Evolutionary conservation across 2,888 invertebrate species (phyloP), one percentile per base, ranked within the genome.

Genomic region (Drosophila greeni): DNA sequence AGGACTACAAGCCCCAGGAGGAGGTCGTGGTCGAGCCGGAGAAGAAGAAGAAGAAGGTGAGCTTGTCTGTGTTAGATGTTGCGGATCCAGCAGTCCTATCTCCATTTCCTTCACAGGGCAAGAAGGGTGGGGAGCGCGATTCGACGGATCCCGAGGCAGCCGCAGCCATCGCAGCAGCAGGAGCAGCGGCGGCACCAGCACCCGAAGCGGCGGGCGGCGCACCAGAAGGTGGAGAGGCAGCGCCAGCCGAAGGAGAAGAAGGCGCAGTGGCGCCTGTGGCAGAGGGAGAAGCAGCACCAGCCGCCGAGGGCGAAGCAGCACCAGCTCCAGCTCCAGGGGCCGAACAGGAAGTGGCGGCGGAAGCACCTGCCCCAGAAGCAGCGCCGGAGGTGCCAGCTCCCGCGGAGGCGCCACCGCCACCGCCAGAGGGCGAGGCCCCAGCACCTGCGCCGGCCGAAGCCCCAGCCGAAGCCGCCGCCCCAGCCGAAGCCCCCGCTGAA

Each of bases 1-100:
- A 82, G 23, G 71, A 75, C 8, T 86, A 85, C 48, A 91, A 91
- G 71, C 90, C 89, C 43, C 90, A 91, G 49, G 89, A 88, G 43
- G 86, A 87, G 36, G 81, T 64, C 0, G 33, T 39, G 0, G 75
- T 69, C 53, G 67, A 61, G 23, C 62, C 59, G 14, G 53, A 48
- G 14, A 70, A 69, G 53, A 57, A 60, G 78, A 75, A 9, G 12
- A 49, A 24, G 6, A 66, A 26, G 88, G 90, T 90, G 72, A 24
- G 43, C 8, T 16, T n/a, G 4, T 7, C 3, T 11, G 8, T 26
- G 6, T 8, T 9, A 2, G 16, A n/a, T 2, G 12, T 12, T 7
- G 2, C 4, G 3, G 26, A 29, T 29, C 7, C 24, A 4, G 3
- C 3, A 7, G 11, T n/a, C 9, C 3, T 2, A 23, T 7, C 29